Evolutionary conservation across 1,140 invertebrate genomes (phyloP), one percentile per base, ranked within the genome.

Genomic region (Heliconius himera): DNA sequence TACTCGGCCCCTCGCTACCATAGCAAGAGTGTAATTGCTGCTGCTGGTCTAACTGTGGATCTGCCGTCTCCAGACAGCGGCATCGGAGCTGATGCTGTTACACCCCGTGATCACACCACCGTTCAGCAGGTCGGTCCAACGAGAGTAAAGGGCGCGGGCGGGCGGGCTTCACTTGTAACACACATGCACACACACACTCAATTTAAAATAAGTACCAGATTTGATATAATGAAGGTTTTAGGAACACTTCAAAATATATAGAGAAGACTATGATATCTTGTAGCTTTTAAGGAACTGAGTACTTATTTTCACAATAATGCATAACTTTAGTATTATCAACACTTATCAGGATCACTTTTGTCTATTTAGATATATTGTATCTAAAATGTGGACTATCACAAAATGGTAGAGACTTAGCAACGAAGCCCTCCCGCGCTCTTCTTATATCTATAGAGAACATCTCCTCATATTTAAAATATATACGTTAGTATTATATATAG

Each of bases 51-150:
- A 60, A 98, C 97, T 8, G 98, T 99, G 83, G 98, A 99, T 94
- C 95, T 99, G 83, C 98, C 98, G 1, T 98, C 98, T 79, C 98
- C 98, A 2, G 98, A 99, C 93, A 98, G 97, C 84, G 98, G 98
- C 26, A 98, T 99, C 85, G 98, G 98, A 38, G 97, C 98, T 1
- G 98, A 98, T 87, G 97, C 98, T 82, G 98, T 98, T 88, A 98
- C 98, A 46, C 98, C 98, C 60, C 95, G 97, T 90, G 98, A 97
- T 95, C 98, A 97, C 95, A 97, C 96, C 90, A 97, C 96, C 93
- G 97, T 97, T 88, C 98, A 98, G 95, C 98, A 98, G 97, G 98
- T 98, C 95, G 95, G 95, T 95, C 84, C 79, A 71, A 82, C 86
- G 80, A 77, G 77, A 78, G 82, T 74, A 73, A 73, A 77, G 88